Base-by-base conservation (phyloP, 2,888 invertebrate species). In the Andricus curvator region DNA sequence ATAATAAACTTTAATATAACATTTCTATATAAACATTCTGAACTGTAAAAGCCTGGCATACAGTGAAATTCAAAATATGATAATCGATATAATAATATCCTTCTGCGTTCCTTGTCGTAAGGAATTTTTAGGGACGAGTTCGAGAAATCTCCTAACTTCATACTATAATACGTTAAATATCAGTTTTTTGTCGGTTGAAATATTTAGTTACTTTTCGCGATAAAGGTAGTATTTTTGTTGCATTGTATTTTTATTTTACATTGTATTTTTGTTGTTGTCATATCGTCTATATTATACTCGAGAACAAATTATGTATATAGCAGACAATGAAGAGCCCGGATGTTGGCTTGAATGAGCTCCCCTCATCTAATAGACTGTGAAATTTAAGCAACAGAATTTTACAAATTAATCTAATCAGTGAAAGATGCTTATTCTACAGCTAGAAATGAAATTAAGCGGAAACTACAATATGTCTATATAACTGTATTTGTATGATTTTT, bases 361-460 rank as follows among this genome's bases (percentile, higher is more conserved):
- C 51, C n/a, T 51, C n/a, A n/a, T 51, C 51, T 51, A n/a, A 51
- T 51, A 51, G 51, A 51, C 51, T 51, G 51, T 51, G 51, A 51
- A 51, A 51, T 51, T 51, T n/a, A 51, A 20, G 51, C 20, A 51
- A 51, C n/a, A 51, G 51, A 51, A 51, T 51, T 8, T 20, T n/a
- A 20, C 20, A 51, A 51, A 51, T 51, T 51, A 51, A 51, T n/a
- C n/a, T 51, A 51, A 51, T 51, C 20, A 51, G 6, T 13, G 51
- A 51, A 51, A 51, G 51, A 51, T 51, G 8, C 20, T 51, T n/a
- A 51, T 51, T n/a, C 51, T 51, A 51, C 51, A 8, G 8, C 51
- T n/a, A 51, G 8, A 51, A 51, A 6, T n/a, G 8, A 51, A 51
- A 51, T 51, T n/a, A 51, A 51, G 51, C 20, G 51, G 20, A 51